These are phyloP conservation scores for Tauraco hartlaubi DNA, from an alignment of 2,797 vertebrate species.

Conservation along the genomic window DNA sequence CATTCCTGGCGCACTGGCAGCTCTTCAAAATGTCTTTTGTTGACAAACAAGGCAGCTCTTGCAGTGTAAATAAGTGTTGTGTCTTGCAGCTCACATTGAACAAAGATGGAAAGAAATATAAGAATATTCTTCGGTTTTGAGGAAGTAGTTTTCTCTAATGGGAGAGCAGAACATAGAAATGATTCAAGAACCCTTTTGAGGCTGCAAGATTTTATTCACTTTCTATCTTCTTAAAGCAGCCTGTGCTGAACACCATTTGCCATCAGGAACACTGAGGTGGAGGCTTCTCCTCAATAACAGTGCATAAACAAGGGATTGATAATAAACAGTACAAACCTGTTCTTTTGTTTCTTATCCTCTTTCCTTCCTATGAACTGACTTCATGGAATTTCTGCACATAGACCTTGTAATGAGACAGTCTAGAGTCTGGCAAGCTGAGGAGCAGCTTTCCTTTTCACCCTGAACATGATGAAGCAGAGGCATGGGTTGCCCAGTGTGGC, in stretches of 20 bases:
- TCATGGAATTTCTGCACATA: background rate
- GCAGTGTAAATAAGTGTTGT: background rate
- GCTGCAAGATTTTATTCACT: background rate
- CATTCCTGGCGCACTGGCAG: background rate
- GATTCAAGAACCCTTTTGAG: background rate
- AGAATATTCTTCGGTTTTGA: background rate
- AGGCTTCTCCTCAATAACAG: background rate
- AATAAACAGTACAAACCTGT: background rate
- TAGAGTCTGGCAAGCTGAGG: background rate
- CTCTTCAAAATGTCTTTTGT: background rate
- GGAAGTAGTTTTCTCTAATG: background rate
- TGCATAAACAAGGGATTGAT: background rate
- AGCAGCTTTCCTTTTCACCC: background rate
- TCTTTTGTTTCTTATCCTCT: background rate
- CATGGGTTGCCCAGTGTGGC: background rate
- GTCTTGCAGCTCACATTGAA: background rate
- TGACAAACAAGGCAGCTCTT: background rate
- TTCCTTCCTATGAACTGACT: background rate
- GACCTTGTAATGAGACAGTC: background rate
- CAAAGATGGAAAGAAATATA: background rate
- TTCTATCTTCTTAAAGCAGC: background rate
- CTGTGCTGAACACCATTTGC: background rate
- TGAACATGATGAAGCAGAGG: background rate
- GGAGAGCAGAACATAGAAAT: background rate
- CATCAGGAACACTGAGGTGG: background rate